Conservation (phyloP, 2,113 vertebrate genomes). For the Xyliphius kryptos region DNA sequence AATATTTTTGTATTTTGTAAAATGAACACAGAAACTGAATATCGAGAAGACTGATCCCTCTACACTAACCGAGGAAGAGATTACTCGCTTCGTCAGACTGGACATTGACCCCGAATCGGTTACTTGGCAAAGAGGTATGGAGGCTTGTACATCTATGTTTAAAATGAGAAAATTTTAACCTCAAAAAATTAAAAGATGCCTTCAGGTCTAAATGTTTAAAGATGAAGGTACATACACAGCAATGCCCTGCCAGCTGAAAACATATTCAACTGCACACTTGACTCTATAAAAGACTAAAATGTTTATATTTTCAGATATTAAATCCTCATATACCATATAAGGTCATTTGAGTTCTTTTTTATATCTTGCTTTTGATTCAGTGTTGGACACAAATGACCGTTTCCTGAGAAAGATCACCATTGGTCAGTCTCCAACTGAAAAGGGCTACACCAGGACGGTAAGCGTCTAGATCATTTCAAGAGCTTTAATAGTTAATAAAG, state of each 20-base stretch:
- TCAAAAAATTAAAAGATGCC: too few species aligned
- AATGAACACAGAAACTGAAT: slow-evolving; percentile 74
- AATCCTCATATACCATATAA: too few species aligned
- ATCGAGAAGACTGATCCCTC: slow-evolving; percentile 85
- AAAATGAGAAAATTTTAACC: not conserved
- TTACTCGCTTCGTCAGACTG: slow-evolving; percentile 79
- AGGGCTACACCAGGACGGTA: slow-evolving; percentile 82
- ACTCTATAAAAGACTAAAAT: too few species aligned
- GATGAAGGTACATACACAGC: too few species aligned
- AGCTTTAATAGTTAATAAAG: too few species aligned
- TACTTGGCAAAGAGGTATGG: slow-evolving; percentile 92
- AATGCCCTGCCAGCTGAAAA: too few species aligned
- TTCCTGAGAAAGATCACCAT: slow-evolving; percentile 95
- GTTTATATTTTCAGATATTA: too few species aligned
- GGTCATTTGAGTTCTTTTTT: too few species aligned
- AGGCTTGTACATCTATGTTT: not conserved
- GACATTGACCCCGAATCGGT: slow-evolving; percentile 86
- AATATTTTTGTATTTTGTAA: slow-evolving; percentile 11
- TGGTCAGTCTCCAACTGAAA: slow-evolving; percentile 86
- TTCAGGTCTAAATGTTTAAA: too few species aligned
- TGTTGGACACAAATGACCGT: slow-evolving; percentile 93
- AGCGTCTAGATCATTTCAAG: too few species aligned
- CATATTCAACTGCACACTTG: too few species aligned
- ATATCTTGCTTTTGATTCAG: slow-evolving; percentile 50
- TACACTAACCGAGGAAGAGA: slow-evolving; percentile 81